phyloP scores from a whole-genome alignment of 1,140 invertebrate genomes.

The Dreissena rostriformis region DNA sequence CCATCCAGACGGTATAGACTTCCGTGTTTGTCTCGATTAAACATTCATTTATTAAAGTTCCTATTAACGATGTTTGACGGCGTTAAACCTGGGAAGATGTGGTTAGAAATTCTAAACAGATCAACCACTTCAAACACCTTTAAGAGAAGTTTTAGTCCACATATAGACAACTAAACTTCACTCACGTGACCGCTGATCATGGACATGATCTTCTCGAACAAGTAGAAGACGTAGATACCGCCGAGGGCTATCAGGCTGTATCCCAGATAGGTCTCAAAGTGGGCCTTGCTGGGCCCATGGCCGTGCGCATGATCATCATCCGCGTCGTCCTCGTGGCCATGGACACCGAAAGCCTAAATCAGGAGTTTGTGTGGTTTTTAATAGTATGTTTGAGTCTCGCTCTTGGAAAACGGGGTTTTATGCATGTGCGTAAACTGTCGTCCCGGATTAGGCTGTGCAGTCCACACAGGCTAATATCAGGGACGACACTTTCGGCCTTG shows the following conservation, averaged over 20 bases:
- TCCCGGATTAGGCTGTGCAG: too few relatives aligned
- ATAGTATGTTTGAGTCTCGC: too few relatives aligned
- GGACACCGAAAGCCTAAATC: constrained; percentile 43
- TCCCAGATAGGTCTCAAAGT: constrained; percentile 35
- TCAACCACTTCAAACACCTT: not conserved
- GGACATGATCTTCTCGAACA: constrained; percentile 50
- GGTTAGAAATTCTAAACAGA: not conserved
- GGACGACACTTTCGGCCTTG: too few relatives aligned
- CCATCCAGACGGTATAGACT: too few relatives aligned
- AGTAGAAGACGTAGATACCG: constrained; percentile 51
- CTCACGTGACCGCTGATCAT: constrained; percentile 17
- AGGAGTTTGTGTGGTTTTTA: not conserved
- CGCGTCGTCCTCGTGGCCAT: constrained; percentile 29
- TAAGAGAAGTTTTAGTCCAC: not conserved
- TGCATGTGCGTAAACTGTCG: too few relatives aligned
- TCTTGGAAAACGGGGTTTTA: too few relatives aligned
- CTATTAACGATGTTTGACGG: too few relatives aligned
- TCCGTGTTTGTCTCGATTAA: too few relatives aligned
- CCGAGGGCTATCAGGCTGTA: constrained; percentile 31
- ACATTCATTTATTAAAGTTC: too few relatives aligned
- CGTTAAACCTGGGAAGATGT: too few relatives aligned
- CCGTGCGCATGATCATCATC: constrained; percentile 24
- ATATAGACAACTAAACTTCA: not conserved
- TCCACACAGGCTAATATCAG: too few relatives aligned
- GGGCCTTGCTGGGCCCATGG: not conserved